phyloP scores from a whole-genome alignment of 53 echinoderm and acorn worm species.

The Apostichopus leukothele region DNA sequence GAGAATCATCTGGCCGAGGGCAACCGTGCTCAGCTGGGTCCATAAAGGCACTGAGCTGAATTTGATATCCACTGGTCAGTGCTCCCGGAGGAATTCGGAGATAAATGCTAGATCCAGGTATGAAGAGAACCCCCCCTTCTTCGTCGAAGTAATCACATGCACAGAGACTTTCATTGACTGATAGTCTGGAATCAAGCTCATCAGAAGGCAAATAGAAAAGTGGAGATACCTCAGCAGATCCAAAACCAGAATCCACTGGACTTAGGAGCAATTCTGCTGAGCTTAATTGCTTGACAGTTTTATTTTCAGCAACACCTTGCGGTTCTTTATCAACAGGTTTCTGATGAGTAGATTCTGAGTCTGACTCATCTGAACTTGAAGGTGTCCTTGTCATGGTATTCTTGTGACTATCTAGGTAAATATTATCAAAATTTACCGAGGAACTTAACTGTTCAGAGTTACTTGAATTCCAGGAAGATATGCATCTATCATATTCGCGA shows the following conservation, averaged over 20 bases:
- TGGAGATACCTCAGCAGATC: conserved; percentile 12
- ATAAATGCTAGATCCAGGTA: conserved; percentile 7
- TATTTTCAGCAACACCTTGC: background rate
- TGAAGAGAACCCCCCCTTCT: conserved; percentile 23
- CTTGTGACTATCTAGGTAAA: too few relatives aligned
- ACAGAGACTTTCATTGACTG: background rate
- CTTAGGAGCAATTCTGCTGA: background rate
- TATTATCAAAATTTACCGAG: too few relatives aligned
- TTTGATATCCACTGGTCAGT: background rate
- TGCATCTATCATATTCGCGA: too few relatives aligned
- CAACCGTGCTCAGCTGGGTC: conserved; percentile 10
- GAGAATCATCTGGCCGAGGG: conserved; percentile 4
- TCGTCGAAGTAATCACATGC: conserved; percentile 4
- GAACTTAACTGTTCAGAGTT: too few relatives aligned
- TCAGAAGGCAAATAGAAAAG: background rate
- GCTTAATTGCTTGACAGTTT: background rate
- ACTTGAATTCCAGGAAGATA: too few relatives aligned
- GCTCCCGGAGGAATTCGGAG: conserved; percentile 27
- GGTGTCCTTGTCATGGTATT: too few relatives aligned
- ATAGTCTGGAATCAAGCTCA: background rate
- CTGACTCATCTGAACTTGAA: background rate
- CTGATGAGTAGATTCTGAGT: background rate
- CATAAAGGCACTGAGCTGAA: background rate
- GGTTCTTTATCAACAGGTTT: background rate
- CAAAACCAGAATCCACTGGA: conserved; percentile 19